These are phyloP conservation scores for Spodoptera litura DNA, from an alignment of 1,140 invertebrate species.

Conservation along the genomic window DNA sequence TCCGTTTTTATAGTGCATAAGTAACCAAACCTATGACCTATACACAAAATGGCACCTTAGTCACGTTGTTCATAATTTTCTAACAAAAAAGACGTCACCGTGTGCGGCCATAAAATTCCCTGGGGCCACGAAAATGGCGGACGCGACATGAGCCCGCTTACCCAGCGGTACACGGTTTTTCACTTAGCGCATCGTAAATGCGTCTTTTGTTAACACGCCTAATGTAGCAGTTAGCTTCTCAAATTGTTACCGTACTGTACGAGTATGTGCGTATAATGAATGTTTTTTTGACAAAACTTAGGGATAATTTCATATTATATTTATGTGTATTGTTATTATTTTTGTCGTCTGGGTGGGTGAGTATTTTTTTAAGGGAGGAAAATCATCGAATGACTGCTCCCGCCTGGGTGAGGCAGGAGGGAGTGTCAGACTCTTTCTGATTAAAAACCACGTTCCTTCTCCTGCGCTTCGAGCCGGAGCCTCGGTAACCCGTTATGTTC, in stretches of 20 bases:
- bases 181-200: conserved; percentile 76
- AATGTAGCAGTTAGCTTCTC: conserved; percentile 55
- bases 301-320: background rate
- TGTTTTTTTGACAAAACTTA: conserved; percentile 24
- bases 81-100: conserved; percentile 42
- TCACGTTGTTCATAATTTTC: conserved; percentile 47
- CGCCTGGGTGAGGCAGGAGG: too few relatives aligned
- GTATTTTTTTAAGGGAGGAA: too few relatives aligned
- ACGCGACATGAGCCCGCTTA: conserved; percentile 21
- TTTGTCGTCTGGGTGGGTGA: background rate
- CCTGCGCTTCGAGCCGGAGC: too few relatives aligned
- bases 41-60: conserved; percentile 33
- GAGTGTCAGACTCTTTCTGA: too few relatives aligned
- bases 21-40: conserved; percentile 4
- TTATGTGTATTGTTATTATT: background rate
- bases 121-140: conserved; percentile 44
- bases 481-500: too few relatives aligned
- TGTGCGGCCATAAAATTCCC: conserved; percentile 52
- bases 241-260: conserved; percentile 46
- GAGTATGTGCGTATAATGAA: conserved; percentile 10
- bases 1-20: too few relatives aligned
- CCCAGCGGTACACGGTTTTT: conserved; percentile 64
- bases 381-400: too few relatives aligned
- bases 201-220: conserved; percentile 74
- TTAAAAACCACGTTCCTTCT: too few relatives aligned